Percentiles rank a stretch among this genome's conserved stretches.
phyloP scores from a whole-genome alignment of 1,140 invertebrate genomes.

The Apis florea region DNA sequence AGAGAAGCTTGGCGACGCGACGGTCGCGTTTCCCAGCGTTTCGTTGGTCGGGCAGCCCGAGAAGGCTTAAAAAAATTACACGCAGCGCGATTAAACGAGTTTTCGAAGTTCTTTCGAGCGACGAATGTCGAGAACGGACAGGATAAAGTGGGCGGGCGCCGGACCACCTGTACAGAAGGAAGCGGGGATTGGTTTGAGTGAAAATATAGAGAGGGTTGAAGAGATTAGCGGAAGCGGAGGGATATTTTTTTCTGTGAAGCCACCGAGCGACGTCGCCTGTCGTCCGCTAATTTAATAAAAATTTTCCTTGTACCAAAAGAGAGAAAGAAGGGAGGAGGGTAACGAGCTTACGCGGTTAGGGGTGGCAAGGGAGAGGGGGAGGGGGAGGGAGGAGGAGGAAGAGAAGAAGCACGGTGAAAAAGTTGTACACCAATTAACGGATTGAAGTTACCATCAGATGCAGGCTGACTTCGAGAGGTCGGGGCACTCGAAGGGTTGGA shows the following conservation, averaged over 20 bases:
- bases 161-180: not conserved
- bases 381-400: conserved; percentile 5
- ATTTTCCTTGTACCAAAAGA: conserved; percentile 44
- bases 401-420: conserved; percentile 58
- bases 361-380: not conserved
- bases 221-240: conserved; percentile 37
- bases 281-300: conserved; percentile 66
- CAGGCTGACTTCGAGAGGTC: conserved; percentile 68
- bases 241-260: conserved; percentile 49
- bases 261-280: conserved; percentile 36
- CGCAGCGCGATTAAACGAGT: conserved; percentile 59
- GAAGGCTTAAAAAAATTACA: conserved; percentile 68
- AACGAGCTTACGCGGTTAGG: not conserved
- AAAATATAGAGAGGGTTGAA: conserved; percentile 46
- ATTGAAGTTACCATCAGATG: conserved; percentile 73
- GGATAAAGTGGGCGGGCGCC: conserved; percentile 30
- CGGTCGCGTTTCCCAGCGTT: conserved; percentile 25
- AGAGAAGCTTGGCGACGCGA: conserved; percentile 4
- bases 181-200: conserved; percentile 25
- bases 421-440: conserved; percentile 75
- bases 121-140: conserved; percentile 49
- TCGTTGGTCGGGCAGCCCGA: not conserved
- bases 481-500: conserved; percentile 62
- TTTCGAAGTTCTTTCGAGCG: conserved; percentile 62
- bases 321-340: conserved; percentile 27